Evolutionary conservation across 2,113 vertebrate species (phyloP), one percentile per base, ranked within the genome.

Genomic region (Crotalus horridus): DNA sequence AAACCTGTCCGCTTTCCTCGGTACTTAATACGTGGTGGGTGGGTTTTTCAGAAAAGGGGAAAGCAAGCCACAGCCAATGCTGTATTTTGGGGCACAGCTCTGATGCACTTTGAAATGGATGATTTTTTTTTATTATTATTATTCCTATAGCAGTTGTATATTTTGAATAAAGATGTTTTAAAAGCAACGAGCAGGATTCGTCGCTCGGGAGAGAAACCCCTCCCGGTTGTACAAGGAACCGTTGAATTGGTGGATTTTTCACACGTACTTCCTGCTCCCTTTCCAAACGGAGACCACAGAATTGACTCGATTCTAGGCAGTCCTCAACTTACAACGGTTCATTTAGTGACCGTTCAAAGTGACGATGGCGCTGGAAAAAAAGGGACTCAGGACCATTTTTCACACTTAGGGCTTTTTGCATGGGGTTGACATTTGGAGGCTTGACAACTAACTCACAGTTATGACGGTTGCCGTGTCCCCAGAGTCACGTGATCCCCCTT

Each of bases 211-310:
- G 93, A 95, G 89, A 15, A 5, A 87, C 92, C 92, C 93, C 91
- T 93, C 92, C 91, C 87, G 58, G 85, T 93, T 97, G 94, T 95
- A 96, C 96, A 96, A 95, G n/a, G 96, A 95, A 95, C 94, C 59
- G 91, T 92, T 94, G 94, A 95, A 97, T 94, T 92, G 92, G 0
- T 29, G 89, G 94, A 95, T 20, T 95, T 85, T 95, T 96, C 94
- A n/a, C 95, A 61, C 92, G 90, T 94, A 95, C 94, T 74, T 93
- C 91, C 87, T 93, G 59, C 93, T 95, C 61, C 24, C 64, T 93
- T 95, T 93, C 39, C 1, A 20, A 39, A 94, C 94, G 0, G 0
- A 94, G 92, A 87, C 9, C 23, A 5, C 74, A 20, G 61, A 55
- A 54, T 33, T 69, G 89, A 93, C 89, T 94, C 93, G 51, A 1